These are phyloP conservation scores for Neolamprologus falcicula DNA, from an alignment of 2,113 vertebrate species.

Conservation along the genomic window DNA sequence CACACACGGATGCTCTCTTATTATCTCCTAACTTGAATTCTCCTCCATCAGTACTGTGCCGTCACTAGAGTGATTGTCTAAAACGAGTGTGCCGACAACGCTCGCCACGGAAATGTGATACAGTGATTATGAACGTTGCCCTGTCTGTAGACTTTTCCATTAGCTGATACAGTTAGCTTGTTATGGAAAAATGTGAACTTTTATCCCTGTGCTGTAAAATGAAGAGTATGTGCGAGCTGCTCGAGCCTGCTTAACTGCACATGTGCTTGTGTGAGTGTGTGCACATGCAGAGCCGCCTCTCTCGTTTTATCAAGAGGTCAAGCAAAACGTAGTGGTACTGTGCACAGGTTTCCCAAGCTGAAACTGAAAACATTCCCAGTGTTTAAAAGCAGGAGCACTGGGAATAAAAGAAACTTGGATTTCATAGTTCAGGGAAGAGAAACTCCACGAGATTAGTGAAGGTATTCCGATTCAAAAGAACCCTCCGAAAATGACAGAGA, in stretches of 20 bases:
- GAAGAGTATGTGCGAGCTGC: slow-evolving; percentile 29
- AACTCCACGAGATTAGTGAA: neutral
- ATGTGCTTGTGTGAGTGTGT: neutral
- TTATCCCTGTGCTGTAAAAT: slow-evolving; percentile 40
- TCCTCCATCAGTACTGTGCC: neutral
- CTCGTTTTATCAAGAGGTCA: neutral
- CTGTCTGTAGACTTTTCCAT: slow-evolving; percentile 28
- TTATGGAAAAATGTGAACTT: slow-evolving; percentile 62
- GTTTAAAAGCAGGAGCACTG: neutral
- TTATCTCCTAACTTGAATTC: neutral
- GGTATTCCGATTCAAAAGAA: neutral
- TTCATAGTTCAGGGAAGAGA: neutral
- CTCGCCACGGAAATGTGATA: neutral
- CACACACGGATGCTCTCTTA: neutral
- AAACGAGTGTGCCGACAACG: neutral
- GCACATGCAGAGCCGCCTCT: neutral
- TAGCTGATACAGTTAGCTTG: slow-evolving; percentile 11
- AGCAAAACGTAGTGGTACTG: neutral
- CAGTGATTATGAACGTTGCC: slow-evolving; percentile 3
- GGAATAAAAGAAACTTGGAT: neutral
- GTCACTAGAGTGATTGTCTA: neutral
- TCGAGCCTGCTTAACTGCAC: neutral
- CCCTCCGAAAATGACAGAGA: neutral
- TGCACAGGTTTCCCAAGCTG: neutral
- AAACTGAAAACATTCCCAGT: neutral